Conservation (phyloP, 1,140 invertebrate species). For the Hycleus cichorii region DNA sequence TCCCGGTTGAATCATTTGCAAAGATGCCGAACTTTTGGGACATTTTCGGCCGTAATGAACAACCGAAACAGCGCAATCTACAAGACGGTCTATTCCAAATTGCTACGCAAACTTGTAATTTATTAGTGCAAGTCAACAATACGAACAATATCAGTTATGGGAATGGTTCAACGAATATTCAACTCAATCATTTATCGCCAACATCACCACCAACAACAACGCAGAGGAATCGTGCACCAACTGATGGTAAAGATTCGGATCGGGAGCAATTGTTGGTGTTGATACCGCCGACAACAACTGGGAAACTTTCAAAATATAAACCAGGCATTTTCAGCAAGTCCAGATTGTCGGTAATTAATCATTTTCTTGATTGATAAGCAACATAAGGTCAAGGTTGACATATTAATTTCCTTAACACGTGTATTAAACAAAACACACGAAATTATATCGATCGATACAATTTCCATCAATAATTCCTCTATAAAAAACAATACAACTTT, state of each 20-base stretch:
- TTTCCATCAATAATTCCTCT: too few species aligned
- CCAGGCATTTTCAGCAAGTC: constrained; percentile 25
- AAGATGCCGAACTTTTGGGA: constrained; percentile 52
- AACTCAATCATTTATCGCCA: constrained; percentile 41
- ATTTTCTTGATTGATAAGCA: too few species aligned
- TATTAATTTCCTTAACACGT: too few species aligned
- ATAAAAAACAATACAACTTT: too few species aligned
- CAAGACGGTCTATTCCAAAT: constrained; percentile 65
- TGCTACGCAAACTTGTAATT: constrained; percentile 62
- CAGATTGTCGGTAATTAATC: constrained; percentile 32
- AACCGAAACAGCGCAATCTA: constrained; percentile 49
- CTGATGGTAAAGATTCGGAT: constrained; percentile 10
- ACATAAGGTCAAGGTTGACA: too few species aligned
- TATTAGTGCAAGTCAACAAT: constrained; percentile 64
- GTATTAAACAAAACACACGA: too few species aligned
- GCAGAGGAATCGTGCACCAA: neutral
- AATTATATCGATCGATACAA: too few species aligned
- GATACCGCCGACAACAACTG: constrained; percentile 23
- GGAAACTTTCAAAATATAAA: constrained; percentile 19
- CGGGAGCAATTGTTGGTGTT: constrained; percentile 35
- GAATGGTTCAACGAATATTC: constrained; percentile 53
- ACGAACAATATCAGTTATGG: constrained; percentile 64
- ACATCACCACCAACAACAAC: neutral
- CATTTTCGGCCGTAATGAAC: constrained; percentile 38
- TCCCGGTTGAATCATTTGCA: neutral